Base-by-base conservation (phyloP, 92 coral and sea anemone genomes). In the Epizoanthus illoricatus region DNA sequence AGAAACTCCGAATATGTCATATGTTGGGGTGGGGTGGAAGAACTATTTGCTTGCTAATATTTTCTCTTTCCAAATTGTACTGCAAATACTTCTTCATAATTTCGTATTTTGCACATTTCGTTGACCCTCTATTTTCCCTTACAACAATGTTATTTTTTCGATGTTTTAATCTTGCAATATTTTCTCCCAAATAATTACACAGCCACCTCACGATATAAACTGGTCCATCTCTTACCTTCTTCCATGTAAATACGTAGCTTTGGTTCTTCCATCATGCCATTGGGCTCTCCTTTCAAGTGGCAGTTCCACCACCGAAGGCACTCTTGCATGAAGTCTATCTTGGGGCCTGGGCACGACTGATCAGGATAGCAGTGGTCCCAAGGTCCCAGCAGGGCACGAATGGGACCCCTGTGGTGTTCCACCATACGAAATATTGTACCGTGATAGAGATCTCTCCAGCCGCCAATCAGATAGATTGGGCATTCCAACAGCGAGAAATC, bases 341-440 rank as follows among this genome's bases (percentile, higher is more conserved):
- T 65, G 8, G 94, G 92, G 52, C 92, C 92, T 49, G 94, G 90
- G 5, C 74, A 62, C 61, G 85, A 65, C 21, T 55, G 81, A 16
- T 61, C 58, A 17, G 94, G 92, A 74, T 86, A 91, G n/a, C 52
- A 20, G 70, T 91, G 94, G 20, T 88, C 75, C 94, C 94, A 90
- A 41, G 94, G 92, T 4, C 94, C 94, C 81, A 88, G 65, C 9
- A 90, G 60, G 13, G 89, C 92, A 6, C 75, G 79, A 54, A 85
- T 70, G 4, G 89, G 92, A 43, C 92, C 83, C 54, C 80, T 36
- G 4, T 88, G 78, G 43, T 88, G 81, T 56, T 88, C 80, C 59
- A 83, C 84, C 92, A 91, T 88, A 52, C 92, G 90, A 59, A 91
- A 86, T 10, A 91, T 74, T 0, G 92, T 47, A 36, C 85, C 87